A percentile compares a stretch with the other conserved stretches of the same genome.
Evolutionary conservation across 2,113 vertebrate species (phyloP).

Genomic region (Corapipo altera): DNA sequence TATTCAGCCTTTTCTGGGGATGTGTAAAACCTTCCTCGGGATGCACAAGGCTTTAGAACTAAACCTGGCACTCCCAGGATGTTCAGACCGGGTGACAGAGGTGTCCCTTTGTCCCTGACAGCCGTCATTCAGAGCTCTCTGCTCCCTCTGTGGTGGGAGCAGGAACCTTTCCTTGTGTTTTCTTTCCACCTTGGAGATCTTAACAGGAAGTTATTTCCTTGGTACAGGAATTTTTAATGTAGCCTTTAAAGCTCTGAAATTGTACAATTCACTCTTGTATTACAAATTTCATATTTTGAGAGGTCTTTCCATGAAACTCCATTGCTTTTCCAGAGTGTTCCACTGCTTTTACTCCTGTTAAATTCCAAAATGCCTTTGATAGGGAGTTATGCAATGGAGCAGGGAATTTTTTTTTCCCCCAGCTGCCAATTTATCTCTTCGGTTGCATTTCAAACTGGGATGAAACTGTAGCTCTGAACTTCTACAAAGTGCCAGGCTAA

Average conservation of each 20-base stretch:
- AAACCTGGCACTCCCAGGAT: neutral
- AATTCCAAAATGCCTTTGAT: neutral
- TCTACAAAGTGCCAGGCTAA: slow-evolving; percentile 64
- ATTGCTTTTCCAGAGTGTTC: neutral
- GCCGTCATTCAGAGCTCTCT: neutral
- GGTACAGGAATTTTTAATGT: neutral
- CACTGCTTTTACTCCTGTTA: neutral
- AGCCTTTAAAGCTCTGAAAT: neutral
- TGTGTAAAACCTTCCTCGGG: neutral
- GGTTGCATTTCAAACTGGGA: slow-evolving; percentile 33
- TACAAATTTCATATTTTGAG: neutral
- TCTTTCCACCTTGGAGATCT: neutral
- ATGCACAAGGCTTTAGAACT: neutral
- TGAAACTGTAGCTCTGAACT: slow-evolving; percentile 57
- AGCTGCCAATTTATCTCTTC: slow-evolving; percentile 24
- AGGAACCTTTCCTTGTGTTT: neutral
- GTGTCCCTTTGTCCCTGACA: neutral
- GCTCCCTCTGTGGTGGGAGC: neutral
- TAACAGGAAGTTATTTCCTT: neutral
- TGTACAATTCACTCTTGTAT: neutral
- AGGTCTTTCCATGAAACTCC: neutral
- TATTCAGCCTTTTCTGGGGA: neutral
- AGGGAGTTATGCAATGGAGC: neutral
- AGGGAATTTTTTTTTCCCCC: neutral
- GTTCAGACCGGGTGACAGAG: neutral